phyloP scores from a whole-genome alignment of 2,797 vertebrate species.

The Acestrorhynchus altus region DNA sequence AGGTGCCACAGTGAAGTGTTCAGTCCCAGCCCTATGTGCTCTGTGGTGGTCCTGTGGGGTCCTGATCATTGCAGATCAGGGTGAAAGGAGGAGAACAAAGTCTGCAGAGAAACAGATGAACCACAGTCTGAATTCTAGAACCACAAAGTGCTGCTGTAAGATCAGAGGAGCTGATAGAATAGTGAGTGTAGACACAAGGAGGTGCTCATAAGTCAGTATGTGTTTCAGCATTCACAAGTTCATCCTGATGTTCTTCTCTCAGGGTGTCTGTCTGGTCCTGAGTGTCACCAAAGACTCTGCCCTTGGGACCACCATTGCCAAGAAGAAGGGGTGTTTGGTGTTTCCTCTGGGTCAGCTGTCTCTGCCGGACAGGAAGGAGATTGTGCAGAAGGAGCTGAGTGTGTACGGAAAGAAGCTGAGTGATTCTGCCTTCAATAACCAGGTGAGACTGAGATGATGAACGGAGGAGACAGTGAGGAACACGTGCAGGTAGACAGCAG shows the following conservation, averaged over 20 bases:
- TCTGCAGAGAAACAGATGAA: too few species aligned
- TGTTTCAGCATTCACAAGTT: too few species aligned
- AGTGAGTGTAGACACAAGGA: too few species aligned
- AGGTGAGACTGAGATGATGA: constrained; percentile 69
- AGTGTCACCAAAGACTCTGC: constrained; percentile 74
- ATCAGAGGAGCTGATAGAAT: too few species aligned
- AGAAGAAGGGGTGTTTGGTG: constrained; percentile 63
- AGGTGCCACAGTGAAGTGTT: too few species aligned
- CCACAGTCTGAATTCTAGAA: too few species aligned
- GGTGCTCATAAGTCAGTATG: too few species aligned
- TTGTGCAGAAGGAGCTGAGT: constrained; percentile 82
- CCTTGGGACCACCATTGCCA: constrained; percentile 76
- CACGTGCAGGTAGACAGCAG: background rate
- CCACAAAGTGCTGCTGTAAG: too few species aligned
- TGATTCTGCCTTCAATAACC: constrained; percentile 89
- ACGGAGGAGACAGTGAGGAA: background rate
- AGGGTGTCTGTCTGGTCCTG: constrained; percentile 84
- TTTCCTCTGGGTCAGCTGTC: constrained; percentile 79
- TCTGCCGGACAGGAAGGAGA: constrained; percentile 75
- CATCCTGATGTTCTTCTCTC: constrained; percentile 10
- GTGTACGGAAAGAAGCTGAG: constrained; percentile 88
- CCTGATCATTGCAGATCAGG: too few species aligned
- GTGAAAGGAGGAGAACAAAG: too few species aligned
- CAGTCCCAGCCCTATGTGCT: too few species aligned
- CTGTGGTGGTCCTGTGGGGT: too few species aligned